A percentile compares a stretch with the other conserved stretches of the same genome.
phyloP scores from a whole-genome alignment of 2,888 invertebrate genomes.

The Ceratothoa steindachneri region DNA sequence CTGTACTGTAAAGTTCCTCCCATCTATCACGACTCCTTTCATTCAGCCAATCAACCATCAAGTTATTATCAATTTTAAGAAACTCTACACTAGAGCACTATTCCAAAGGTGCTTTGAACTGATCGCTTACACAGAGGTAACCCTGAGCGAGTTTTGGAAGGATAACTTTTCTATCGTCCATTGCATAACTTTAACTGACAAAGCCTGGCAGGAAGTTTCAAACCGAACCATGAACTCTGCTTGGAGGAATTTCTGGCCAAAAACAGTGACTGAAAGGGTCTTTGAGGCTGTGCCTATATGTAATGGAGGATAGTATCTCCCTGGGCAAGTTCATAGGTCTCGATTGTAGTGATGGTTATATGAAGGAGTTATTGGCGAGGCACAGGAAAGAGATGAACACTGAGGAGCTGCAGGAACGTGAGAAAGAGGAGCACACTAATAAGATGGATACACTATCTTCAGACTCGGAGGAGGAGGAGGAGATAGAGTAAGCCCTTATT shows the following conservation, averaged over 20 bases:
- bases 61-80: slow-evolving; percentile 47
- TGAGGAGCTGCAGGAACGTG: not conserved
- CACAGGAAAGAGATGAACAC: not conserved
- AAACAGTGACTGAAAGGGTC: not conserved
- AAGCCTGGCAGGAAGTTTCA: not conserved
- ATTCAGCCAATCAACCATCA: slow-evolving; percentile 48
- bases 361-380: too few relatives aligned
- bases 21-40: slow-evolving; percentile 40
- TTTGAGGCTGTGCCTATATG: not conserved
- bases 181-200: not conserved
- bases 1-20: slow-evolving; percentile 16
- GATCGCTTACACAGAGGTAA: not conserved
- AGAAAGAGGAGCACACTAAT: not conserved
- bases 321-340: not conserved
- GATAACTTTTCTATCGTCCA: not conserved
- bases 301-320: not conserved
- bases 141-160: slow-evolving; percentile 8
- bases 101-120: too few relatives aligned
- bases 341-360: not conserved
- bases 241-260: not conserved
- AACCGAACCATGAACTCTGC: not conserved
- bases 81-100: slow-evolving; percentile 44
- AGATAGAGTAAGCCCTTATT: too few relatives aligned
- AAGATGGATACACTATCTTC: too few relatives aligned
- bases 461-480: too few relatives aligned